Conservation (phyloP, 1,140 invertebrate genomes). For the Papilio machaon region DNA sequence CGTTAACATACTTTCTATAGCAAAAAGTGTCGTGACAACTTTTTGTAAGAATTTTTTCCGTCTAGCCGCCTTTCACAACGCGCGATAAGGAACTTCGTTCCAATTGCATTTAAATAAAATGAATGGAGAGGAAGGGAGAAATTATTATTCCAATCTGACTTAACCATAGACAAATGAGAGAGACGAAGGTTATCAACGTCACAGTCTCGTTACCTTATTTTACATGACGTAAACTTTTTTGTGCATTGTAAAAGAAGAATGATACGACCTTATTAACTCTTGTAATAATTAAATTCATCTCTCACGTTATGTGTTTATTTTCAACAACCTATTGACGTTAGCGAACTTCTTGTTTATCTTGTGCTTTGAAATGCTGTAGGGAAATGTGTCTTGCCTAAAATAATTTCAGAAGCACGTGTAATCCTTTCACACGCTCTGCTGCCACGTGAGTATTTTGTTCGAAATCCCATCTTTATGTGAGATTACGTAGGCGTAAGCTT, state of each 20-base stretch:
- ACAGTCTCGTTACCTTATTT: background rate
- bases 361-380: background rate
- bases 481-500: constrained; percentile 22
- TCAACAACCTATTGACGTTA: background rate
- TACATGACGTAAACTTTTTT: background rate
- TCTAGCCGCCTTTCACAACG: too few species aligned
- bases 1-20: too few species aligned
- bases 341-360: background rate
- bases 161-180: too few species aligned
- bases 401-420: constrained; percentile 35
- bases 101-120: background rate
- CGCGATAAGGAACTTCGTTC: too few species aligned
- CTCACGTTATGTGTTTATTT: background rate
- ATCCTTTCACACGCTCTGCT: constrained; percentile 29
- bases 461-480: constrained; percentile 34
- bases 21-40: too few species aligned
- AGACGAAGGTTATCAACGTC: background rate
- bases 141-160: too few species aligned
- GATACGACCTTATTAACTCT: background rate
- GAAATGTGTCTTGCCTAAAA: constrained; percentile 18
- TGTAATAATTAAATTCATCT: background rate
- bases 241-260: background rate
- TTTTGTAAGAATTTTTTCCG: too few species aligned
- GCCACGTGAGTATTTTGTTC: constrained; percentile 33
- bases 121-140: background rate